Evolutionary conservation across 2,113 vertebrate species (phyloP).

Genomic region (Cryptoleucopteryx plumbea): DNA sequence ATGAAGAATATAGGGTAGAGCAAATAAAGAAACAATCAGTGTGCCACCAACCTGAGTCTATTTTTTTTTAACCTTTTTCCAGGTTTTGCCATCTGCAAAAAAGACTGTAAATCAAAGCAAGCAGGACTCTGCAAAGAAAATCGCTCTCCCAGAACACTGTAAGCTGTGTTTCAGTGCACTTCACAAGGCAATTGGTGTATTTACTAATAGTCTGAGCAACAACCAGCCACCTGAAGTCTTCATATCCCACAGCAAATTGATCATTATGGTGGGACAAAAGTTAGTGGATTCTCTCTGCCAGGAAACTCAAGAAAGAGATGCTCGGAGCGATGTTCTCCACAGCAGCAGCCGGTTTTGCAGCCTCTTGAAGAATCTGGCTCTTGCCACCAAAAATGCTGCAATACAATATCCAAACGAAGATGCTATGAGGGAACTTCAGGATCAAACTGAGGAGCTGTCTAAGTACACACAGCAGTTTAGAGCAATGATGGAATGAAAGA

Average conservation of each 20-base stretch:
- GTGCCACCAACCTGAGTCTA: background rate
- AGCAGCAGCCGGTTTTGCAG: slow-evolving; percentile 86
- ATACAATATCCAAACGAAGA: slow-evolving; percentile 72
- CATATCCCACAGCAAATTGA: slow-evolving; percentile 89
- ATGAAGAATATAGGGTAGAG: background rate
- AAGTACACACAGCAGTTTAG: slow-evolving; percentile 80
- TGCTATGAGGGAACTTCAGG: slow-evolving; percentile 72
- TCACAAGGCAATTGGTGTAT: slow-evolving; percentile 82
- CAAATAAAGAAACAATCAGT: background rate
- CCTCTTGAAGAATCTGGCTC: slow-evolving; percentile 85
- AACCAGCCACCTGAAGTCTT: slow-evolving; percentile 85
- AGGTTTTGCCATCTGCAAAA: slow-evolving; percentile 18
- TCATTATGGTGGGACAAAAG: slow-evolving; percentile 92
- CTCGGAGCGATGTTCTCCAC: slow-evolving; percentile 74
- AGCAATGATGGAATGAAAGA: slow-evolving; percentile 67
- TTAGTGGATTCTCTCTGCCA: slow-evolving; percentile 85
- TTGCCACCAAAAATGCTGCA: slow-evolving; percentile 88
- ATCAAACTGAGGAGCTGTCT: slow-evolving; percentile 74
- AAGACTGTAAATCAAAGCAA: background rate
- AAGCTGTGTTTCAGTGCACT: slow-evolving; percentile 88
- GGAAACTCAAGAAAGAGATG: slow-evolving; percentile 72
- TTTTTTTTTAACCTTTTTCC: background rate
- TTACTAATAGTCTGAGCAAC: slow-evolving; percentile 72
- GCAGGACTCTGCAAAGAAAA: slow-evolving; percentile 7
- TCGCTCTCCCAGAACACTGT: slow-evolving; percentile 76